phyloP scores from a whole-genome alignment of 2,113 vertebrate species.

The Halcyon senegalensis region DNA sequence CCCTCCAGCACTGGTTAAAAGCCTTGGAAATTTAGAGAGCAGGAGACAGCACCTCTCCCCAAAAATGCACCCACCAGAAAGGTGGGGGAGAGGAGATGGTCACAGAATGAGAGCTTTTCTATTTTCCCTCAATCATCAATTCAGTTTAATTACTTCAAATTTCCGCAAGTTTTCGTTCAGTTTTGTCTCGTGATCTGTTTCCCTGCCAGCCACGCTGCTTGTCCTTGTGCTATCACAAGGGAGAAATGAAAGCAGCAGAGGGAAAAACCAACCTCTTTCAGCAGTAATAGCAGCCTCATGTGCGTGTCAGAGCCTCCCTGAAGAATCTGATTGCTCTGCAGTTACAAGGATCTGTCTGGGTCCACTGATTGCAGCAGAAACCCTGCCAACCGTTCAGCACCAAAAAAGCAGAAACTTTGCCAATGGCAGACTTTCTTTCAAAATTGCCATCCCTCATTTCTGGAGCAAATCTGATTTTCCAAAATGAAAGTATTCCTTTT shows the following conservation, averaged over 20 bases:
- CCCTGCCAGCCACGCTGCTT: not conserved
- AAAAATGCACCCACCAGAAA: not conserved
- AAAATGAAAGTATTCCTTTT: not conserved
- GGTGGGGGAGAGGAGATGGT: not conserved
- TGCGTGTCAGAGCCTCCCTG: not conserved
- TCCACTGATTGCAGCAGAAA: not conserved
- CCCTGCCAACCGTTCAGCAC: not conserved
- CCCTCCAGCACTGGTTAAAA: not conserved
- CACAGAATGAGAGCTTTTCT: not conserved
- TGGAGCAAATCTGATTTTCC: not conserved
- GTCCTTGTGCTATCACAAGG: not conserved
- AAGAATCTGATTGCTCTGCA: not conserved
- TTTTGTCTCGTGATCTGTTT: not conserved
- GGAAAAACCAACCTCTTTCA: not conserved
- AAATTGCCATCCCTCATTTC: not conserved
- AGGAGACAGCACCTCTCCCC: not conserved
- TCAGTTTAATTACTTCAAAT: not conserved
- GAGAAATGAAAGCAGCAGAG: not conserved
- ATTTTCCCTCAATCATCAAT: not conserved
- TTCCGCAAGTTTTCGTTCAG: not conserved
- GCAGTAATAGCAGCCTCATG: not conserved
- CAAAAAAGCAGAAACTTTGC: not conserved
- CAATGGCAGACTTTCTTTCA: not conserved
- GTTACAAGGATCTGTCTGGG: not conserved
- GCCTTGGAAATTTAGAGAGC: not conserved